phyloP scores from a whole-genome alignment of 2,888 invertebrate genomes.

The Diaperis boleti region DNA sequence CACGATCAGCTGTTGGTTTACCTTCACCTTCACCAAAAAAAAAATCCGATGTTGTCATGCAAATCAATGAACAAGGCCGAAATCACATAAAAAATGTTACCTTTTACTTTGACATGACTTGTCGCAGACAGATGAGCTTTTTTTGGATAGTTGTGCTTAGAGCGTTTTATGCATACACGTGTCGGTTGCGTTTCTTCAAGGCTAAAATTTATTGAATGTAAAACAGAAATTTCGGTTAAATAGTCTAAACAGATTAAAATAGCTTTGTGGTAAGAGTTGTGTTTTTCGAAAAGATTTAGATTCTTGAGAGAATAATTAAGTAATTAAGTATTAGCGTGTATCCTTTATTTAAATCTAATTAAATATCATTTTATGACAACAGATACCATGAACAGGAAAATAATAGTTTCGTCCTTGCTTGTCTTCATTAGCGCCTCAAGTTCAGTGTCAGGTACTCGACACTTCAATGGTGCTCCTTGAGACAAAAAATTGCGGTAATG shows the following conservation, averaged over 20 bases:
- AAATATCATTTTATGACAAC: not conserved
- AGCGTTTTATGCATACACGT: not conserved
- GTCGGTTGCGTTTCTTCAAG: constrained; percentile 1
- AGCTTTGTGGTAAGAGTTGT: too few species aligned
- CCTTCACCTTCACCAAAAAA: constrained; percentile 16
- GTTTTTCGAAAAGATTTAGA: too few species aligned
- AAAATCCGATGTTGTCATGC: constrained; percentile 5
- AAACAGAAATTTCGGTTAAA: not conserved
- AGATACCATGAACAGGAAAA: not conserved
- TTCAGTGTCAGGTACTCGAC: constrained; percentile 31
- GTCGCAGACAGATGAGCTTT: not conserved
- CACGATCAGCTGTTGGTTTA: constrained; percentile 11
- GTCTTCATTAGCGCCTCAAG: constrained; percentile 22
- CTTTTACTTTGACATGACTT: constrained; percentile 3
- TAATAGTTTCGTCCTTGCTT: constrained; percentile 28
- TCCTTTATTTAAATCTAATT: constrained; percentile 4
- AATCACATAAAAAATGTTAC: not conserved
- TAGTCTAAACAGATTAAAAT: too few species aligned
- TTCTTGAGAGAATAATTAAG: too few species aligned
- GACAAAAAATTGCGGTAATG: constrained; percentile 17
- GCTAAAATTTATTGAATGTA: constrained; percentile 9
- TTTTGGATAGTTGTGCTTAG: not conserved
- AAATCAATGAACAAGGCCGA: constrained; percentile 7
- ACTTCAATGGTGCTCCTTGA: constrained; percentile 7
- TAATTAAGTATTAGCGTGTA: too few species aligned